A percentile compares a stretch with the other conserved stretches of the same genome.
Conservation (phyloP, 2,797 vertebrate species). For the Pipistrellus nathusii region DNA sequence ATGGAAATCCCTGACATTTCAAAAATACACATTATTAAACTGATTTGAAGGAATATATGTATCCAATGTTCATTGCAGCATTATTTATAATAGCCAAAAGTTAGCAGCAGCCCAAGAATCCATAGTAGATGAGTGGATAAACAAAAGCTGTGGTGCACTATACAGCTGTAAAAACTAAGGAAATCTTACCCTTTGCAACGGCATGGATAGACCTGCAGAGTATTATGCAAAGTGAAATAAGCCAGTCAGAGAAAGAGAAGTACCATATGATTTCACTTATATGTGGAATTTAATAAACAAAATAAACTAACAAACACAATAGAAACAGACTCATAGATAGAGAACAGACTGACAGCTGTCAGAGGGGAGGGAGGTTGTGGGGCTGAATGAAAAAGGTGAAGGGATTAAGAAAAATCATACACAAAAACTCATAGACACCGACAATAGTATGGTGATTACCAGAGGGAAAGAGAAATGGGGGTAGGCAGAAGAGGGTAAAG, state of each 20-base stretch:
- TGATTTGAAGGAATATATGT: background rate
- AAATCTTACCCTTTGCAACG: background rate
- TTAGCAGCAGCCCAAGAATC: background rate
- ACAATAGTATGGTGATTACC: background rate
- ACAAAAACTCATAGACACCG: background rate
- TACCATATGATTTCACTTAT: background rate
- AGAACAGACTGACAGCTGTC: background rate
- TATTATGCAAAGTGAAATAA: background rate
- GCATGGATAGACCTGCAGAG: background rate
- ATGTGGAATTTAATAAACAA: background rate
- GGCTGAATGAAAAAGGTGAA: background rate
- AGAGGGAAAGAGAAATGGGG: background rate
- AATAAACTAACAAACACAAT: background rate
- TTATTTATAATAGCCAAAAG: background rate
- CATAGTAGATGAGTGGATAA: background rate
- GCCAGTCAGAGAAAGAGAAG: background rate
- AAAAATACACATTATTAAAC: background rate
- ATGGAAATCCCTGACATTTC: background rate
- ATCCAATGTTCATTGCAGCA: background rate
- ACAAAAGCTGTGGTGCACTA: background rate
- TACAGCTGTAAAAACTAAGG: background rate
- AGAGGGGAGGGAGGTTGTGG: background rate
- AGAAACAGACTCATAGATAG: background rate
- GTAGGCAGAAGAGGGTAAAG: background rate
- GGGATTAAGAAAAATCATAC: background rate